phyloP scores from a whole-genome alignment of 2,797 vertebrate species.

The Pangasius sanitwongsei region DNA sequence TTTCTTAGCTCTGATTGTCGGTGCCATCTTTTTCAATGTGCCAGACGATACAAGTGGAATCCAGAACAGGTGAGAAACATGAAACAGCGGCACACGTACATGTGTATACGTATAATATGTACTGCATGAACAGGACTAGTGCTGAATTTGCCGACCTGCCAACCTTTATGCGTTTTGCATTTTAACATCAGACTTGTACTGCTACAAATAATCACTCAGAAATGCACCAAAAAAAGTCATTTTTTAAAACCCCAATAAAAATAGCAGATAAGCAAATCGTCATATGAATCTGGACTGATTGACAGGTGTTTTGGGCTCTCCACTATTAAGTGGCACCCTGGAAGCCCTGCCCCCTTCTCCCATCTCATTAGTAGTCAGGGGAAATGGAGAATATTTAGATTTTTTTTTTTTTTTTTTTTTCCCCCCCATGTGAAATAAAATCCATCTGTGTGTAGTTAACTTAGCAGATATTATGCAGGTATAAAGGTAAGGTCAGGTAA shows the following conservation, averaged over 20 bases:
- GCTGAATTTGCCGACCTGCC: not conserved
- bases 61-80: conserved; percentile 73
- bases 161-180: not conserved
- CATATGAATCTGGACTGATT: not conserved
- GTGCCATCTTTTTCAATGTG: conserved; percentile 75
- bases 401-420: not conserved
- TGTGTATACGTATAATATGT: not conserved
- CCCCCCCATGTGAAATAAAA: not conserved
- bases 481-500: not conserved
- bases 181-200: not conserved
- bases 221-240: no score
- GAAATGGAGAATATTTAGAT: no score
- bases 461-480: not conserved
- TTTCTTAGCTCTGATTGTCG: conserved; percentile 73
- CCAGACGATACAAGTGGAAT: conserved; percentile 62
- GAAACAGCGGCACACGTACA: not conserved
- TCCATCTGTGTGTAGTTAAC: no score
- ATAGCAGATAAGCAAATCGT: not conserved
- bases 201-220: not conserved
- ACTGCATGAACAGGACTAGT: not conserved
- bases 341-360: not conserved
- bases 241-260: not conserved
- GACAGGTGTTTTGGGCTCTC: not conserved
- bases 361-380: not conserved
- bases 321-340: not conserved